phyloP scores from a whole-genome alignment of 2,113 vertebrate genomes.

The Ptilonorhynchus violaceus region DNA sequence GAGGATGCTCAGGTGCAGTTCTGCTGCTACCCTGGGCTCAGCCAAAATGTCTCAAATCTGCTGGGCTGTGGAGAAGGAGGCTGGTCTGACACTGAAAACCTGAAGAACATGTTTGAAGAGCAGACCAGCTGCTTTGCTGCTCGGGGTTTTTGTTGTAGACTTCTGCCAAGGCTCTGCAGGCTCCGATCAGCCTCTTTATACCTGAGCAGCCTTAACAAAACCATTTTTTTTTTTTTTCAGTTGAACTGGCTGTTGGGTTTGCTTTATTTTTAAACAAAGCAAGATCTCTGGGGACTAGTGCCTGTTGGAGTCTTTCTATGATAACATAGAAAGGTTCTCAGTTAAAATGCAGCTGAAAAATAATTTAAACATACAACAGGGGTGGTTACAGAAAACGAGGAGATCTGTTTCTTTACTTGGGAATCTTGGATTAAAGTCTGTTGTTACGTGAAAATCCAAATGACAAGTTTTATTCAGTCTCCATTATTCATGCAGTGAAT shows the following conservation, averaged over 20 bases:
- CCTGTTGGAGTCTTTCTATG: background rate
- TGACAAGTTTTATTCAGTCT: slow-evolving; percentile 13
- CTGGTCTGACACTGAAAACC: background rate
- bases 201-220: background rate
- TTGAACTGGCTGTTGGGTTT: slow-evolving; percentile 2
- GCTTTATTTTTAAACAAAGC: slow-evolving; percentile 36
- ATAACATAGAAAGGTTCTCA: background rate
- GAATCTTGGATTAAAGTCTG: slow-evolving; percentile 1
- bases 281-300: background rate
- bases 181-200: background rate
- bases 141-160: background rate
- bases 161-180: background rate
- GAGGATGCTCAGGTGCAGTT: background rate
- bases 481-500: slow-evolving; percentile 3
- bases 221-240: background rate
- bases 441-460: slow-evolving; percentile 16
- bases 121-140: background rate
- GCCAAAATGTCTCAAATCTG: background rate
- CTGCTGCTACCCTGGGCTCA: background rate
- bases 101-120: background rate
- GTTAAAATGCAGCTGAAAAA: background rate
- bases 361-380: background rate
- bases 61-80: background rate
- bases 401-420: background rate
- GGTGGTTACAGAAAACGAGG: background rate